Evolutionary conservation across 35 echinoderm and acorn worm genomes (phyloP).

Genomic region (Apostichopus californicus): DNA sequence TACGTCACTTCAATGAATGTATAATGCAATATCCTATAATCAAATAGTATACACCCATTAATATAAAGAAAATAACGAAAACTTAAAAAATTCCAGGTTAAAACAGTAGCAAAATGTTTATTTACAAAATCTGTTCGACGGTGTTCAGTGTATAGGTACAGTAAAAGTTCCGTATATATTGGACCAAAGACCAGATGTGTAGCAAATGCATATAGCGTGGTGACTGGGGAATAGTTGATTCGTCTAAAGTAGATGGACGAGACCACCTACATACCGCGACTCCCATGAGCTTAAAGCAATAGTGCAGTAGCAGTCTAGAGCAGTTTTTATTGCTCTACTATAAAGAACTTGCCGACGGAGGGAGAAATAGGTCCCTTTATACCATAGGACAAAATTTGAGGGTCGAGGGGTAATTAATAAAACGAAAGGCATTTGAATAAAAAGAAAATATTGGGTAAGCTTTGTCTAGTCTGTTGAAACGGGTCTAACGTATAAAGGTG

Average conservation of each 20-base stretch:
- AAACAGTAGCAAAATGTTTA: neutral
- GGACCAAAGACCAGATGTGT: neutral
- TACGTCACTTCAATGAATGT: no score
- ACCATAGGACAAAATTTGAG: no score
- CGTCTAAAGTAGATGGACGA: conserved; percentile 36
- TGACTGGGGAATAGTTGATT: conserved; percentile 2
- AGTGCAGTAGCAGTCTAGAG: conserved; percentile 1
- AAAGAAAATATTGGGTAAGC: no score
- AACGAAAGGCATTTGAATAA: no score
- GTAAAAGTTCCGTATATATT: neutral
- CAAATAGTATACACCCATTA: no score
- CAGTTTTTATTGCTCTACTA: neutral
- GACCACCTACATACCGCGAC: conserved; percentile 43
- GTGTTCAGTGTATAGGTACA: neutral
- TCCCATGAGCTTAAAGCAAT: conserved; percentile 45
- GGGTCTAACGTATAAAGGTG: no score
- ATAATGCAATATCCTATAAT: no score
- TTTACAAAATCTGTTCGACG: neutral
- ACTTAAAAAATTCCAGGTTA: no score
- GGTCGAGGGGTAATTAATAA: neutral
- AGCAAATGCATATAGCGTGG: neutral
- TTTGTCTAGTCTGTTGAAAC: no score
- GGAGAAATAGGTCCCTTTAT: no score
- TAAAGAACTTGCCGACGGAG: conserved; percentile 1
- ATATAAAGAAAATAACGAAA: no score